A percentile compares a stretch with the other conserved stretches of the same genome.
Conservation (phyloP, 23 tunicate genomes). For the Trididemnum clinides region DNA sequence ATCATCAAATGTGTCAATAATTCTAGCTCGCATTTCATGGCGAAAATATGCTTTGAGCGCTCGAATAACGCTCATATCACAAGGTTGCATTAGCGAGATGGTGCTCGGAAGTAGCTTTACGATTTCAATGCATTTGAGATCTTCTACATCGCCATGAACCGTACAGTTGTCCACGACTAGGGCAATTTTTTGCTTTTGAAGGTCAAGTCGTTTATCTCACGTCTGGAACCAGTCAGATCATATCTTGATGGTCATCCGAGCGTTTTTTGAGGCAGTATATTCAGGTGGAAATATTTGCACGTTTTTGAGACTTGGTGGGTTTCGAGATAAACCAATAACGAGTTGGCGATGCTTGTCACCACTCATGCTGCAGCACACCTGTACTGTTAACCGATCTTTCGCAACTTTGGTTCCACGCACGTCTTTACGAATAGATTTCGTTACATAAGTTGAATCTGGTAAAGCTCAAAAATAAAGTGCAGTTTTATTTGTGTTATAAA, state of each 20-base stretch:
- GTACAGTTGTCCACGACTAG: constrained; percentile 1
- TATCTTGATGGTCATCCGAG: constrained; percentile 1
- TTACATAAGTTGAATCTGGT: constrained; percentile 12
- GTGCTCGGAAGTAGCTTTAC: constrained; percentile 23
- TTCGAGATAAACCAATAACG: constrained; percentile 14
- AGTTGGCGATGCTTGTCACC: background rate
- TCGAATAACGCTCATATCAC: constrained; percentile 18
- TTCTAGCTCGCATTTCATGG: constrained; percentile 19
- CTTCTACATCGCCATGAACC: constrained; percentile 18
- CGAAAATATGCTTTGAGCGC: constrained; percentile 16
- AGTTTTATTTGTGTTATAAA: constrained; percentile 7
- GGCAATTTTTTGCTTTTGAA: constrained; percentile 24
- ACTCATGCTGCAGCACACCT: constrained; percentile 20
- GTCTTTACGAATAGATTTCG: constrained; percentile 3
- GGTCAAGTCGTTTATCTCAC: background rate
- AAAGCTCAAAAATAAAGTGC: constrained; percentile 16
- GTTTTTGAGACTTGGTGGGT: constrained; percentile 6
- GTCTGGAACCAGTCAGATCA: constrained; percentile 14
- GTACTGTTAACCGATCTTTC: constrained; percentile 27
- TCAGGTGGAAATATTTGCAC: constrained; percentile 1
- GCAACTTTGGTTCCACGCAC: constrained; percentile 7
- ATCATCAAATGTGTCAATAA: constrained; percentile 16
- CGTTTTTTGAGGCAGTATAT: background rate
- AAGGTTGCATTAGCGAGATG: constrained; percentile 33
- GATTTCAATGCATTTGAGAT: constrained; percentile 24